Evolutionary conservation across 2,113 vertebrate genomes (phyloP), one percentile per base, ranked within the genome.

Genomic region (Erythrolamprus reginae): DNA sequence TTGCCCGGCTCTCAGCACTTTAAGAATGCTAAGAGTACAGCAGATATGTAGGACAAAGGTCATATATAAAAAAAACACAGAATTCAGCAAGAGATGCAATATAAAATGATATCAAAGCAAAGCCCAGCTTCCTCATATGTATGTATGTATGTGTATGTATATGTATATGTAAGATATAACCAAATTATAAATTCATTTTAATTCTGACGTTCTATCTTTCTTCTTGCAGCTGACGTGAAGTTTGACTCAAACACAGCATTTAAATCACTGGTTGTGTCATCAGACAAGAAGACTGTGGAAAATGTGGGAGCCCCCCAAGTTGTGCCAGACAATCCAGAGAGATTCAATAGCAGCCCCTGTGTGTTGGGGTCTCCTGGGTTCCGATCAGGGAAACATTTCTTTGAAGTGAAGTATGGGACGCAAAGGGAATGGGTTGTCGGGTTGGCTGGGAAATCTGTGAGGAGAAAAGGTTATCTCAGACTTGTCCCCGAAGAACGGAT

Each of bases 311-410:
- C 1, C 17, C 10, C 10, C 2, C 86, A 89, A 28, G n/a, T 50
- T 26, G 83, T 85, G 21, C 92, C 84, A 3, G n/a, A 92, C 19
- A 89, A 61, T 0, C 86, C 83, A 3, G 55, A 87, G 47, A 91
- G 93, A 50, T 94, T 94, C 86, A 61, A 56, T 5, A 58, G 4
- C 5, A 70, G 8, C 1, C 87, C 28, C 15, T 83, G 23, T n/a
- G 50, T 92, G 45, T n/a, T 94, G 51, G 91, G 93, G 12, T 47
- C 15, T 38, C 56, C 50, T 33, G 82, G 84, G 1, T 91, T 94
- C 21, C 38, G 24, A 9, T 87, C 90, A 0, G 93, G 92, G 38
- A 89, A 88, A 23, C 86, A 92, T 89, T 94, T 87, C 55, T 94
- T 92, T 87, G 92, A 94, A 6, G 92, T 94, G 89, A 84, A 87